Percentiles rank a stretch among this genome's conserved stretches.
phyloP scores from a whole-genome alignment of 2,888 invertebrate genomes.

The Protodeltote pygarga region DNA sequence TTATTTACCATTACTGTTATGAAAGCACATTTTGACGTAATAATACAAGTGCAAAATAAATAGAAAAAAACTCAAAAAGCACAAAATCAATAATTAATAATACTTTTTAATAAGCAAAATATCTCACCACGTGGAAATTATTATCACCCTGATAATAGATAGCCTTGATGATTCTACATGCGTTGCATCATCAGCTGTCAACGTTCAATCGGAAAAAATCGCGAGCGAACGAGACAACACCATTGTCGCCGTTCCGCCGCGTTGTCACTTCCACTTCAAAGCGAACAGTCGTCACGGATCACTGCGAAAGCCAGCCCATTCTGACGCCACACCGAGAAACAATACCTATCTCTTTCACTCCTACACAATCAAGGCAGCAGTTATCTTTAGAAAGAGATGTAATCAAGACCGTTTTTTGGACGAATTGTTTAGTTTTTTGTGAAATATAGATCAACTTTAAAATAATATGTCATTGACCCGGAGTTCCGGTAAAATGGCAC shows the following conservation, averaged over 20 bases:
- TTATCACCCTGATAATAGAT: slow-evolving; percentile 56
- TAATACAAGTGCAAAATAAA: background rate
- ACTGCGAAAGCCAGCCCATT: slow-evolving; percentile 81
- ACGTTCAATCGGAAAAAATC: slow-evolving; percentile 67
- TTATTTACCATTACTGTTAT: background rate
- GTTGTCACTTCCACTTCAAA: slow-evolving; percentile 79
- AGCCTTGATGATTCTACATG: slow-evolving; percentile 66
- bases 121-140: slow-evolving; percentile 55
- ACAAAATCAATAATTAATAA: slow-evolving; percentile 13
- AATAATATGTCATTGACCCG: slow-evolving; percentile 81
- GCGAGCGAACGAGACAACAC: slow-evolving; percentile 67
- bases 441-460: slow-evolving; percentile 82
- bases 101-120: slow-evolving; percentile 31
- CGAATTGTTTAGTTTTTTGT: slow-evolving; percentile 76
- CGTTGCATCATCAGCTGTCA: slow-evolving; percentile 71
- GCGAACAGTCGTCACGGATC: slow-evolving; percentile 79
- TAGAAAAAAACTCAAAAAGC: slow-evolving; percentile 10
- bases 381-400: slow-evolving; percentile 57
- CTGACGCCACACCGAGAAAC: slow-evolving; percentile 53
- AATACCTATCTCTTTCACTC: slow-evolving; percentile 65
- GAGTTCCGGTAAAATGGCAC: slow-evolving; percentile 59
- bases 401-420: slow-evolving; percentile 61
- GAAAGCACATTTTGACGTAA: slow-evolving; percentile 1
- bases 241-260: slow-evolving; percentile 48
- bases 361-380: slow-evolving; percentile 13